Conservation (phyloP, 2,113 vertebrate genomes). For the Alosa alosa region DNA sequence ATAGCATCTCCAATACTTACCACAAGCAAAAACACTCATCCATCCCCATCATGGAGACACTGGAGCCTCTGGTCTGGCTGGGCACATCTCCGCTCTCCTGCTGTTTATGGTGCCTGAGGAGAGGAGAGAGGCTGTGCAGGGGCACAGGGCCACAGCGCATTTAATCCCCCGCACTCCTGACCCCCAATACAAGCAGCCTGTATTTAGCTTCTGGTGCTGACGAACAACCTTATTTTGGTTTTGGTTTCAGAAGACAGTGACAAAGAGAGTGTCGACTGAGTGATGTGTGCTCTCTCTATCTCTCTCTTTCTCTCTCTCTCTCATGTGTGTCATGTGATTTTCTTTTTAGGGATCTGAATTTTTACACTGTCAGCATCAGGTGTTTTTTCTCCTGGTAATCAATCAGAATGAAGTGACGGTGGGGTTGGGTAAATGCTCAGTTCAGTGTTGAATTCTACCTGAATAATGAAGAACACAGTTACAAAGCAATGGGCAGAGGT, state of each 20-base stretch:
- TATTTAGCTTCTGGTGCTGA: neutral
- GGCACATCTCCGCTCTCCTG: constrained; percentile 47
- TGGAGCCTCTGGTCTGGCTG: constrained; percentile 35
- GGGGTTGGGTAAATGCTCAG: constrained; percentile 42
- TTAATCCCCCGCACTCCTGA: constrained; percentile 18
- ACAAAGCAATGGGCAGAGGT: neutral
- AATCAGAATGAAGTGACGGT: constrained; percentile 67
- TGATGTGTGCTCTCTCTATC: neutral
- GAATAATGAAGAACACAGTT: neutral
- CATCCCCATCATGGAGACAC: constrained; percentile 50
- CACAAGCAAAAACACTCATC: constrained; percentile 47
- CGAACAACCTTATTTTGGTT: neutral
- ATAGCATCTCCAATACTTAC: constrained; percentile 47
- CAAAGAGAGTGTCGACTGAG: neutral
- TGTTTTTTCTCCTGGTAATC: constrained; percentile 71
- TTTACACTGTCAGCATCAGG: constrained; percentile 67
- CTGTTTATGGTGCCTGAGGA: constrained; percentile 64
- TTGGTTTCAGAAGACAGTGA: neutral
- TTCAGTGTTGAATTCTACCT: neutral
- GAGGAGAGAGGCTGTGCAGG: neutral
- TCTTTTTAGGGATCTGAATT: constrained; percentile 68
- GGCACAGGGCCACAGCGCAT: neutral
- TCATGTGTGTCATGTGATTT: constrained; percentile 58
- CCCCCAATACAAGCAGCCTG: neutral
- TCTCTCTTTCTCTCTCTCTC: neutral